Conservation (phyloP, 2,797 vertebrate genomes). For the Heliangelus exortis region DNA sequence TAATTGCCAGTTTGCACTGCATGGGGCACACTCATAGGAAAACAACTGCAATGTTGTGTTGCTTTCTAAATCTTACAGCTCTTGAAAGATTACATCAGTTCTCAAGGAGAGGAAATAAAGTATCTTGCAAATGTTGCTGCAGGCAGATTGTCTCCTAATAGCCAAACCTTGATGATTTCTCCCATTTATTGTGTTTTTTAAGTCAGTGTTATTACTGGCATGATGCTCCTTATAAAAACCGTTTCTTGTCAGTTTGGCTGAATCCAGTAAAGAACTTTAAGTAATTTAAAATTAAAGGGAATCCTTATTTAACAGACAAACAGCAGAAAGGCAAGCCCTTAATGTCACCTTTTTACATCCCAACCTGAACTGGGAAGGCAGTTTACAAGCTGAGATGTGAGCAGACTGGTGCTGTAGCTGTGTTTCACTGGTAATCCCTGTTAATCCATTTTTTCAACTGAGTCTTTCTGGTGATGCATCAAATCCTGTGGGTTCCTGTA, state of each 20-base stretch:
- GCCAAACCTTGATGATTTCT: neutral
- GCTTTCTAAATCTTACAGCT: neutral
- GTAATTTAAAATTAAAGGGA: conserved; percentile 49
- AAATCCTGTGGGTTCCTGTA: neutral
- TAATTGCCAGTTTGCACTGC: conserved; percentile 84
- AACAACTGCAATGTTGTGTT: conserved; percentile 70
- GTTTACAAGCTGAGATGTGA: neutral
- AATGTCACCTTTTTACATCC: neutral
- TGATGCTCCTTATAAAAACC: neutral
- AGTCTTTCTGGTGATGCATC: neutral
- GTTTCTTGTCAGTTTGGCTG: conserved; percentile 32
- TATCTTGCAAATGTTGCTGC: neutral
- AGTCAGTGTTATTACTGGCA: neutral
- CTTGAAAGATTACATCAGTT: conserved; percentile 75
- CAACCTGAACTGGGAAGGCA: neutral
- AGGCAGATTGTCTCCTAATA: neutral
- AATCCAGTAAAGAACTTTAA: conserved; percentile 1
- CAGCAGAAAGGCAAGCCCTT: conserved; percentile 30
- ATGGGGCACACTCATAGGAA: conserved; percentile 82
- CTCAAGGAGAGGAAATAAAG: neutral
- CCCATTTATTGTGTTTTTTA: conserved; percentile 5
- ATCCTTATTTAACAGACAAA: conserved; percentile 23
- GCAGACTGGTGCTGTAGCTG: neutral
- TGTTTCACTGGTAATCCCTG: neutral
- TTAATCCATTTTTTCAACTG: neutral